Evolutionary conservation across 2,888 invertebrate genomes (phyloP).

Genomic region (Drosophila putrida): DNA sequence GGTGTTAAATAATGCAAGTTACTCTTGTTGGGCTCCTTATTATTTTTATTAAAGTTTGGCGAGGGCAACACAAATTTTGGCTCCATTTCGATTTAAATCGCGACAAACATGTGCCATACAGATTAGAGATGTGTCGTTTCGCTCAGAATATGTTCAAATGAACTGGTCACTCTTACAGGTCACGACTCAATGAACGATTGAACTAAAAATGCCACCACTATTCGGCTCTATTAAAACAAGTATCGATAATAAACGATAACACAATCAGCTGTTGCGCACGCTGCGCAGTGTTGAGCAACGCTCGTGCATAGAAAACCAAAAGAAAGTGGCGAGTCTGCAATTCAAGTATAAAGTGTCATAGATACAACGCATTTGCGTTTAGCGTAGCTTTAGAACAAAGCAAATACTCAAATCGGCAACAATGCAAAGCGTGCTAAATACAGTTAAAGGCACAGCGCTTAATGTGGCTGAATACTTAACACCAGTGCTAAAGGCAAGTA

Average conservation of each 20-base stretch:
- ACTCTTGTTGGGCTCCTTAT: conserved; percentile 28
- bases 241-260: conserved; percentile 19
- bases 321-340: conserved; percentile 47
- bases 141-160: no score
- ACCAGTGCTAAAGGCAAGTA: conserved; percentile 95
- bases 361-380: conserved; percentile 28
- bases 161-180: no score
- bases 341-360: conserved; percentile 33
- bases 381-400: conserved; percentile 33
- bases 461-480: conserved; percentile 98
- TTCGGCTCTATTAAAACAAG: background rate
- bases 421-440: conserved; percentile 98
- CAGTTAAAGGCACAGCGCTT: conserved; percentile 97
- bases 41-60: conserved; percentile 75
- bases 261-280: conserved; percentile 27
- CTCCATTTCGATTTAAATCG: conserved; percentile 64
- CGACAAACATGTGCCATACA: conserved; percentile 37
- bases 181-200: no score
- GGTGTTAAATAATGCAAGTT: conserved; percentile 80
- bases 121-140: no score
- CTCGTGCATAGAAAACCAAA: conserved; percentile 16
- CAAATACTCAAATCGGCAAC: conserved; percentile 36
- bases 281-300: conserved; percentile 32
- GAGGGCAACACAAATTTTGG: conserved; percentile 80
- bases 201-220: no score